These are phyloP conservation scores for Pseudomugil gertrudae DNA, from an alignment of 2,797 vertebrate genomes.

Conservation along the genomic window DNA sequence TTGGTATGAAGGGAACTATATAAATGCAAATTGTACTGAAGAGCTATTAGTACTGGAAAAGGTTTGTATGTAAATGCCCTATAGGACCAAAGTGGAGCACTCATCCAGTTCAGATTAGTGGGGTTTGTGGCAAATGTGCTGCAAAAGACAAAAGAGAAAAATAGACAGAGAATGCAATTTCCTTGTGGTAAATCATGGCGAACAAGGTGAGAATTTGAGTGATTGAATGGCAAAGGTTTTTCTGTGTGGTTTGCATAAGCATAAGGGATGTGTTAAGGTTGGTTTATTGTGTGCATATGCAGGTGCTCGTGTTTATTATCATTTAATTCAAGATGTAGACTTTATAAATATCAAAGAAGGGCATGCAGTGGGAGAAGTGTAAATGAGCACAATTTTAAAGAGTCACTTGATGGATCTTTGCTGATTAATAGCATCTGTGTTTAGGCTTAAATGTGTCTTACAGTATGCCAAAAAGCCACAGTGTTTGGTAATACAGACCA, in stretches of 20 bases:
- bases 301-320: constrained; percentile 37
- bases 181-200: constrained; percentile 79
- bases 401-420: not conserved
- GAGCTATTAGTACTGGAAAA: constrained; percentile 85
- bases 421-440: constrained; percentile 4
- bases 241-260: constrained; percentile 65
- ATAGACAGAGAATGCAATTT: constrained; percentile 67
- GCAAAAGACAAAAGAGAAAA: constrained; percentile 77
- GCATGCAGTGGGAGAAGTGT: not conserved
- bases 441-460: not conserved
- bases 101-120: constrained; percentile 82
- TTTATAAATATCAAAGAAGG: constrained; percentile 2
- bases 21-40: constrained; percentile 89
- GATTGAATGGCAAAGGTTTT: constrained; percentile 79
- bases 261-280: constrained; percentile 47
- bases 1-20: constrained; percentile 86
- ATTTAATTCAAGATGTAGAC: constrained; percentile 24
- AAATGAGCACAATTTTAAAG: constrained; percentile 4
- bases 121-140: constrained; percentile 73
- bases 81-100: constrained; percentile 77
- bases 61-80: constrained; percentile 86
- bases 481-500: not conserved
- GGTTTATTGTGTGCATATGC: constrained; percentile 36
- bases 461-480: not conserved
- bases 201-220: constrained; percentile 82